These are phyloP conservation scores for Hydropsyche tenuis DNA, from an alignment of 1,140 invertebrate species.

Conservation along the genomic window DNA sequence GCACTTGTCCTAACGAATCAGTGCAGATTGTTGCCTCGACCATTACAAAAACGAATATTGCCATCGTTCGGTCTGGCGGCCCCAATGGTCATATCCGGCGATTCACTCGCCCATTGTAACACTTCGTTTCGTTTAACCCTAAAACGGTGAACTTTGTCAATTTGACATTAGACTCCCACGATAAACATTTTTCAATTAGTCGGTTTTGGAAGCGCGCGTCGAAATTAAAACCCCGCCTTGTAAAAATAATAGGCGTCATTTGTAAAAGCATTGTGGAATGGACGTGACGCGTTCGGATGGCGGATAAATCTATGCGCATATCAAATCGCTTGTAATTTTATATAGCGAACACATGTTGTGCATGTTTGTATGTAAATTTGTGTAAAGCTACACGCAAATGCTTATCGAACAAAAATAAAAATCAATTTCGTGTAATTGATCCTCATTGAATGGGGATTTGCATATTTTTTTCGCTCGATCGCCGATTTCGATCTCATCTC, in stretches of 20 bases:
- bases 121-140: slow-evolving; percentile 17
- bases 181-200: no score
- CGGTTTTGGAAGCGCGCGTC: background rate
- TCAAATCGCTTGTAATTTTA: slow-evolving; percentile 12
- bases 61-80: slow-evolving; percentile 22
- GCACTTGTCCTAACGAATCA: slow-evolving; percentile 26
- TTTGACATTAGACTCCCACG: no score
- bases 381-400: background rate
- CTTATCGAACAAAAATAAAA: background rate
- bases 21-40: slow-evolving; percentile 21
- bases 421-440: slow-evolving; percentile 8
- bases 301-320: slow-evolving; percentile 8
- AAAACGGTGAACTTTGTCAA: background rate
- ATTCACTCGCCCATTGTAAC: slow-evolving; percentile 10
- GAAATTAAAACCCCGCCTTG: background rate
- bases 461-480: no score
- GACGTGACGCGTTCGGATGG: background rate
- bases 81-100: slow-evolving; percentile 25
- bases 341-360: background rate
- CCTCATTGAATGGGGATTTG: no score
- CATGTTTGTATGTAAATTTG: slow-evolving; percentile 4
- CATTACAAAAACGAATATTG: slow-evolving; percentile 24
- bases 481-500: no score
- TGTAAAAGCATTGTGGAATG: no score
- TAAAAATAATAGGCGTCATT: no score